Base-by-base conservation (phyloP, 2,113 vertebrate species). In the Steatornis caripensis region DNA sequence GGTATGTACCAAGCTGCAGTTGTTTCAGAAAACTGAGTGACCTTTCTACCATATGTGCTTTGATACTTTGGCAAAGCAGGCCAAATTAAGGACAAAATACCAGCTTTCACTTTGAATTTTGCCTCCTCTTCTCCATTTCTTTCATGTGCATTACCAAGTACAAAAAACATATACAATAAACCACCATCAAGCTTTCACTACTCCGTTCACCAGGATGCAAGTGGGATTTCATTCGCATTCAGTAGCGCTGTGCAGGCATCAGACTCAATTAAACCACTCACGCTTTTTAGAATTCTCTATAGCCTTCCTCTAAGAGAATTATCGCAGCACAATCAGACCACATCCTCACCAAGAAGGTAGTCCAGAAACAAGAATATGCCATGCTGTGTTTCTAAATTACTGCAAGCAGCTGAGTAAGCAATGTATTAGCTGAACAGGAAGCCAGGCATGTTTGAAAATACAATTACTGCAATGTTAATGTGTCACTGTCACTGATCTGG, bases 331-430 rank as follows among this genome's bases (percentile, higher is more conserved):
- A 97, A 94, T 74, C 62, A 97, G 75, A 97, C 96, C 94, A 97
- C 87, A 96, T 96, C 86, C 77, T 94, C 82, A 81, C 90, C 84
- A 95, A 94, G 97, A 94, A 95, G 69, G 91, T 95, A 96, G 93
- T 70, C 96, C 60, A 93, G 96, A 98, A 97, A 97, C 91, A 97
- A 83, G 92, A 98, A 97, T 75, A 97, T 29, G 45, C 95, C 64
- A 92, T 96, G 91, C 81, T 46, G 95, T 0, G 32, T 91, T 96
- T 93, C 92, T 96, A 95, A 94, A 94, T 84, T 91, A 97, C 94
- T 53, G 11, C 88, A 96, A 95, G 95, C 97, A 98, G 97, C 98
- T 98, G 98, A 98, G 96, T 96, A 98, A 98, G 98, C 98, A 98
- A 90, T 84, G 78, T 90, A 90, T 92, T 93, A 95, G 70, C 69